Conservation (phyloP, 2,797 vertebrate genomes). For the Carapus acus region DNA sequence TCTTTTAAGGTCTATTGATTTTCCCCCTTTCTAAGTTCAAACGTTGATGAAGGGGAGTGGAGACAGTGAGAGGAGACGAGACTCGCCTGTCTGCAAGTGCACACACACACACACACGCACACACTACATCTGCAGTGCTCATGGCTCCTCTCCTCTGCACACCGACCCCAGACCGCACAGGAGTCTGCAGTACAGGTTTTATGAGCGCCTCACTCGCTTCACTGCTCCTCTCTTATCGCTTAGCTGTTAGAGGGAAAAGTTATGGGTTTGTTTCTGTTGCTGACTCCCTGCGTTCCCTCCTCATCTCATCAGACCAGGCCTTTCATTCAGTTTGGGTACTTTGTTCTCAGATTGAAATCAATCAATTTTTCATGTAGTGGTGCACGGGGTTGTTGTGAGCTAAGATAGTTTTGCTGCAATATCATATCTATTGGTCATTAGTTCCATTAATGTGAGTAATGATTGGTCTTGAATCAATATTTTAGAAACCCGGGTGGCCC, state of each 20-base stretch:
- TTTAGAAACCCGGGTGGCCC: no score
- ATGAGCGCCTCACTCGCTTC: slow-evolving; percentile 66
- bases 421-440: no score
- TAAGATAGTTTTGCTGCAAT: slow-evolving; percentile 16
- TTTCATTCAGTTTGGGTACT: slow-evolving; percentile 35
- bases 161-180: slow-evolving; percentile 69
- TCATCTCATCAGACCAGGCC: slow-evolving; percentile 13
- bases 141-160: slow-evolving; percentile 63
- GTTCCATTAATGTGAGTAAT: no score
- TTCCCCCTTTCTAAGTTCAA: slow-evolving; percentile 37
- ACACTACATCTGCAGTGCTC: slow-evolving; percentile 56
- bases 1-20: slow-evolving; percentile 60
- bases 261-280: slow-evolving; percentile 54
- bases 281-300: slow-evolving; percentile 42
- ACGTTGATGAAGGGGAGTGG: slow-evolving; percentile 68
- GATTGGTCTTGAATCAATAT: slow-evolving; percentile 2
- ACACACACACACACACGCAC: slow-evolving; percentile 22
- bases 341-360: slow-evolving; percentile 42
- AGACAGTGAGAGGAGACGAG: slow-evolving; percentile 62
- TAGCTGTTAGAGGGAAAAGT: slow-evolving; percentile 53
- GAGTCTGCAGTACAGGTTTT: slow-evolving; percentile 72
- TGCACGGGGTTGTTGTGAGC: slow-evolving; percentile 11
- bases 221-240: slow-evolving; percentile 63
- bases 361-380: slow-evolving; percentile 26
- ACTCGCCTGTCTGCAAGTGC: slow-evolving; percentile 73